Evolutionary conservation across 2,797 vertebrate species (phyloP).

Genomic region (Tenualosa thibaudeaui): DNA sequence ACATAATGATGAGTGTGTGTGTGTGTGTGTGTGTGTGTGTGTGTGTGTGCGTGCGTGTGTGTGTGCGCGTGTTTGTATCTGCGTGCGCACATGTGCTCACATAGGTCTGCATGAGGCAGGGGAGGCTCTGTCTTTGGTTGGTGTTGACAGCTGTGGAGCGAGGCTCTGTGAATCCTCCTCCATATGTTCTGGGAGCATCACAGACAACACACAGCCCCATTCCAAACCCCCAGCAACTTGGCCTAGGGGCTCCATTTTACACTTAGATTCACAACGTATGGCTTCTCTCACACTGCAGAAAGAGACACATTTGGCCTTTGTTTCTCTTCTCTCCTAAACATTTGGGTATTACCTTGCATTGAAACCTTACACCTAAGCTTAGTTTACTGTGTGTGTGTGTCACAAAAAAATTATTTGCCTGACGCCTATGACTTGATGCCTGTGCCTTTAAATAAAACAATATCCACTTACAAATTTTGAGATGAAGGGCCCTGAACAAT

Average conservation of each 20-base stretch:
- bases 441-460: neutral
- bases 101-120: constrained; percentile 50
- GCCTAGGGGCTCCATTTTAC: constrained; percentile 50
- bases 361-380: neutral
- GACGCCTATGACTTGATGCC: neutral
- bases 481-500: neutral
- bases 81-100: constrained; percentile 45
- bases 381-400: neutral
- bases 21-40: constrained; percentile 41
- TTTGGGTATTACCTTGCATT: neutral
- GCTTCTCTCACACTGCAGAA: constrained; percentile 37
- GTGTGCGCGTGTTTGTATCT: constrained; percentile 39
- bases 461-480: neutral
- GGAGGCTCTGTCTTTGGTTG: constrained; percentile 72
- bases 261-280: neutral
- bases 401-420: neutral
- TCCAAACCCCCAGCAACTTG: constrained; percentile 65
- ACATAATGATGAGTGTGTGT: constrained; percentile 24
- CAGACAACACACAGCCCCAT: constrained; percentile 61
- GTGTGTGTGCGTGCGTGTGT: constrained; percentile 30
- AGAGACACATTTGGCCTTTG: constrained; percentile 27
- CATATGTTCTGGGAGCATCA: constrained; percentile 76
- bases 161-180: constrained; percentile 71
- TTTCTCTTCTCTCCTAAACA: neutral
- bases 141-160: constrained; percentile 79